Base-by-base conservation (phyloP, 2,797 vertebrate genomes). In the Aldrovandia affinis region DNA sequence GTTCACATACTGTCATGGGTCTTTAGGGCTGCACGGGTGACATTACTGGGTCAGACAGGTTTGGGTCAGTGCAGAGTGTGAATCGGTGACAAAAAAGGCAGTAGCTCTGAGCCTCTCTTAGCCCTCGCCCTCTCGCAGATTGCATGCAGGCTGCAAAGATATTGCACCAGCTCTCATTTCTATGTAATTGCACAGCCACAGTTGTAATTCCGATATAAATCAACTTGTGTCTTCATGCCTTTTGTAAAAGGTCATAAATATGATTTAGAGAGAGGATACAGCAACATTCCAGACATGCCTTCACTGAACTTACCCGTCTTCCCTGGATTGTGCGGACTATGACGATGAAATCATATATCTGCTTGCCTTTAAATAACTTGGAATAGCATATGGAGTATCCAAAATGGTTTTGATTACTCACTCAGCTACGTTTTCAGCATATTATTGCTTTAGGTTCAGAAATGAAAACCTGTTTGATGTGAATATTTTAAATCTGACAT, bases 1-100 rank as follows among this genome's bases (percentile, higher is more conserved):
- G 77, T 54, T 54, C n/a, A 20, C 42, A 59, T 47, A 61, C 75
- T 85, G 81, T 81, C 77, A 79, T 50, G 57, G 20, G 83, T 87
- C 39, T 87, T 83, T 78, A 36, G 15, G 22, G 50, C 80, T 8
- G 15, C 42, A 82, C 54, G 15, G n/a, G 22, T 57, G 81, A 70
- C 83, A 57, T 55, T 36, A 75, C 54, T 80, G 80, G 75, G 77
- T 83, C 80, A 83, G 82, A 54, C 39, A 52, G 25, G 80, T 73
- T 42, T 82, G 33, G 57, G 83, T 86, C 44, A 86, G 65, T 52
- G 50, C 70, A 84, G n/a, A 10, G 33, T 6, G 54, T 61, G 18
- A 25, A 22, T 61, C 50, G 30, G 63, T 9, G n/a, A 79, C 28
- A 8, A 52, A 79, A 12, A 54, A 25, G 18, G 2, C 28, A 3